These are phyloP conservation scores for Mesitornis unicolor DNA, from an alignment of 2,113 vertebrate species.

Conservation along the genomic window DNA sequence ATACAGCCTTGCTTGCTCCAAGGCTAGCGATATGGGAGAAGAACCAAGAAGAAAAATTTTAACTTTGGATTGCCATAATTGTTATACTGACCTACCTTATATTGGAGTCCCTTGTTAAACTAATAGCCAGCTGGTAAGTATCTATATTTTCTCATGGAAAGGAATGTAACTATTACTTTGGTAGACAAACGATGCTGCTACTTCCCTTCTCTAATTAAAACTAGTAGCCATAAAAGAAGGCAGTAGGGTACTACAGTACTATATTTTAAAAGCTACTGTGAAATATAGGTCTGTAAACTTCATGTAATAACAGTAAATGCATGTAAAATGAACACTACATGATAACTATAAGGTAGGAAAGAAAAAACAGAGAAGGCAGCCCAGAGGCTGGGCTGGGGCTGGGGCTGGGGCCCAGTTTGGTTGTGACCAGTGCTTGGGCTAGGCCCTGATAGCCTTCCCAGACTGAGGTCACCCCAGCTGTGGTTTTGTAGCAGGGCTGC, in stretches of 20 bases:
- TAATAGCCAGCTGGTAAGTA: neutral
- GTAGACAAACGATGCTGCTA: neutral
- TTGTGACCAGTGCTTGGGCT: rapidly evolving
- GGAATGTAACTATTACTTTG: neutral
- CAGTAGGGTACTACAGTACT: neutral
- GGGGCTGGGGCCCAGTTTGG: rapidly evolving
- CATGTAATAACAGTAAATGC: neutral
- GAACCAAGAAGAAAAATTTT: neutral
- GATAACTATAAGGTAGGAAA: neutral
- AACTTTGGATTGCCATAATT: neutral
- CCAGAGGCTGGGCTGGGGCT: neutral
- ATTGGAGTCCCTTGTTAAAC: neutral
- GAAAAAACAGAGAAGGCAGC: neutral
- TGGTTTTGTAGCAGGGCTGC: neutral
- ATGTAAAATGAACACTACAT: neutral
- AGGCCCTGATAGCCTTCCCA: rapidly evolving
- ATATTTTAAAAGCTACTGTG: neutral
- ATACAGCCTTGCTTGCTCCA: neutral
- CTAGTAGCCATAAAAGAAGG: neutral
- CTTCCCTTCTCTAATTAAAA: conserved; percentile 13
- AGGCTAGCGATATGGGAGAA: neutral
- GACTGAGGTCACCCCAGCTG: neutral
- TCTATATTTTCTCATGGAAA: neutral
- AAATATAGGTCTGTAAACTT: neutral
- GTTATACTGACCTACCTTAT: neutral